Evolutionary conservation across 1,140 invertebrate species (phyloP).

Genomic region (Drosophila fuyamai): DNA sequence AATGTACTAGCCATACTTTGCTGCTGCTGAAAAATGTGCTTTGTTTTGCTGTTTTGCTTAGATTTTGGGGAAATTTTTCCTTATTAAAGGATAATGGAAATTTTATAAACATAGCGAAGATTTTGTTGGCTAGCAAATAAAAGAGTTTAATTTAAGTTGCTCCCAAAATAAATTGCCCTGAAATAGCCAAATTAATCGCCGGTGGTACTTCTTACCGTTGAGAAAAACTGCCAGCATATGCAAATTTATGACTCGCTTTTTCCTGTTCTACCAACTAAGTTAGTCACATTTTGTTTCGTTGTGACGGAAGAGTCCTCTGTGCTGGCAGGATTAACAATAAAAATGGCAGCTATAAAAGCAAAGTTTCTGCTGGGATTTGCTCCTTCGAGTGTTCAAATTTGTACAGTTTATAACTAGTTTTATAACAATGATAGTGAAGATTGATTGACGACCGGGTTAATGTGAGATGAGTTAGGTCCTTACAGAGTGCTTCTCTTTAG

Average conservation of each 20-base stretch:
- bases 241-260: constrained; percentile 23
- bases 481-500: neutral
- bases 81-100: constrained; percentile 10
- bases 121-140: neutral
- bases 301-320: constrained; percentile 5
- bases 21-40: neutral
- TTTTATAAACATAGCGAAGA: neutral
- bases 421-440: neutral
- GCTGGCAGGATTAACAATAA: constrained; percentile 14
- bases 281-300: constrained; percentile 20
- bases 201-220: neutral
- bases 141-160: neutral
- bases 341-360: constrained; percentile 8
- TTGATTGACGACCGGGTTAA: constrained; percentile 17
- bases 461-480: constrained; percentile 24
- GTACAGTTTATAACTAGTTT: neutral
- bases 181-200: constrained; percentile 27
- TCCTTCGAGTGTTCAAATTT: constrained; percentile 9
- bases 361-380: neutral
- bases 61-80: neutral
- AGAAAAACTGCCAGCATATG: constrained; percentile 27
- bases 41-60: constrained; percentile 5
- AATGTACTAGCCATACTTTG: constrained; percentile 5
- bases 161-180: constrained; percentile 14
- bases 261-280: constrained; percentile 4